Conservation (phyloP, 2,113 vertebrate genomes). For the Vicugna pacos region DNA sequence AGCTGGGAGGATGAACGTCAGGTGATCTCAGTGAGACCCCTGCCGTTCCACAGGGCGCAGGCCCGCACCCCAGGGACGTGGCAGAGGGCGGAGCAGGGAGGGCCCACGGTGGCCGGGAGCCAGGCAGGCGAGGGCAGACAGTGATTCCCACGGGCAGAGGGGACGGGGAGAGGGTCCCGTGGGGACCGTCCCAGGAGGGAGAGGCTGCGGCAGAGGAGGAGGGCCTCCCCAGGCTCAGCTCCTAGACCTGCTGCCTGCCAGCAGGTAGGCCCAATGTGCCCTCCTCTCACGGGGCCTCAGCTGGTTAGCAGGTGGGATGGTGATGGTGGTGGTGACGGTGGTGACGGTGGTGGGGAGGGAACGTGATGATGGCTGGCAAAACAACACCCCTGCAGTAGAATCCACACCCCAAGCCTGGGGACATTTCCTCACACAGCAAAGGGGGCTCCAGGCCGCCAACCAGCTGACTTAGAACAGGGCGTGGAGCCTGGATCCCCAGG, state of each 20-base stretch:
- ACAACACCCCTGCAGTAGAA: rapidly evolving
- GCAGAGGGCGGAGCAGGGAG: not conserved
- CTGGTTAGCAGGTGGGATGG: no score
- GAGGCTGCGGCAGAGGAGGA: not conserved
- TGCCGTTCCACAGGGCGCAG: no score
- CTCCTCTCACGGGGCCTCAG: not conserved
- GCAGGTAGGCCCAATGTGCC: not conserved
- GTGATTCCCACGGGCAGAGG: conserved; percentile 71
- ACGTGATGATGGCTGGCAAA: not conserved
- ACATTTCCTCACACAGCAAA: not conserved
- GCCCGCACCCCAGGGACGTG: no score
- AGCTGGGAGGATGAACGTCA: no score
- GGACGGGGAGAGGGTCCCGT: not conserved
- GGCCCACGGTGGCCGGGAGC: not conserved
- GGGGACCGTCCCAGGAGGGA: not conserved
- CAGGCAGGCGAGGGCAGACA: not conserved
- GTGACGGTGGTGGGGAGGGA: no score
- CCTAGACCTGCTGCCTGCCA: not conserved
- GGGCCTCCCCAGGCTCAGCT: not conserved
- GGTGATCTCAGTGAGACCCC: no score
- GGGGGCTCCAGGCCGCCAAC: no score
- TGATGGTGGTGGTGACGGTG: no score
- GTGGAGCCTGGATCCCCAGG: no score
- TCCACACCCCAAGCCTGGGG: rapidly evolving
- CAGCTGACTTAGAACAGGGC: not conserved